Evolutionary conservation across 2,888 invertebrate species (phyloP).

Genomic region (Andrena chrysosceles): DNA sequence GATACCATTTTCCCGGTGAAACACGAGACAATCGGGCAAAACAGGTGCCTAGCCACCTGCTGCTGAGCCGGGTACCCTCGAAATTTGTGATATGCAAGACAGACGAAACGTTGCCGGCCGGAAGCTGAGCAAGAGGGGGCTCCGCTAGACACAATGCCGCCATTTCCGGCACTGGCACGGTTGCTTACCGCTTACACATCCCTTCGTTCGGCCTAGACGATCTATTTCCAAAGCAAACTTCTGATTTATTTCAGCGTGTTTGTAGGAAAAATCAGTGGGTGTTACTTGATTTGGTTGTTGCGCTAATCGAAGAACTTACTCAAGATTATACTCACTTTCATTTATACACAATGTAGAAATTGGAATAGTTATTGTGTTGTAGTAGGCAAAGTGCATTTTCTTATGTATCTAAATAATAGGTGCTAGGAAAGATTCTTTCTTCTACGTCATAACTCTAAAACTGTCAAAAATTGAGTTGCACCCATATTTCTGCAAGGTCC

Average conservation of each 20-base stretch:
- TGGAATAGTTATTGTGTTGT: no score
- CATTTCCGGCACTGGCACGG: slow-evolving; percentile 60
- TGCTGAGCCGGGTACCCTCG: slow-evolving; percentile 67
- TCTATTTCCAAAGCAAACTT: not conserved
- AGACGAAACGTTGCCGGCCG: slow-evolving; percentile 78
- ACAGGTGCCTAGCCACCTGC: slow-evolving; percentile 82
- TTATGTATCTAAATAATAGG: no score
- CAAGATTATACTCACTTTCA: not conserved
- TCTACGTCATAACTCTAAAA: no score
- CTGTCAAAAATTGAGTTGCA: no score
- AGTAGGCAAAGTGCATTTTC: no score
- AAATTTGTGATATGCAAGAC: slow-evolving; percentile 77
- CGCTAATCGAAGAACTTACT: not conserved
- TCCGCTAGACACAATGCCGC: slow-evolving; percentile 75
- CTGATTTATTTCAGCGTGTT: not conserved
- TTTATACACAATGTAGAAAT: no score
- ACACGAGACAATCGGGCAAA: slow-evolving; percentile 65
- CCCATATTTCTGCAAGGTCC: no score
- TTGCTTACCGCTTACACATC: slow-evolving; percentile 42
- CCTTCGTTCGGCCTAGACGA: slow-evolving; percentile 17
- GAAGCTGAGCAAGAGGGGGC: slow-evolving; percentile 68
- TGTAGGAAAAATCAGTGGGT: not conserved
- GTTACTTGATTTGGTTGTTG: not conserved
- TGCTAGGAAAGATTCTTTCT: no score
- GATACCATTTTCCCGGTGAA: slow-evolving; percentile 38